Conservation (phyloP, 2,888 invertebrate species). For the Anagyrus pseudococci region DNA sequence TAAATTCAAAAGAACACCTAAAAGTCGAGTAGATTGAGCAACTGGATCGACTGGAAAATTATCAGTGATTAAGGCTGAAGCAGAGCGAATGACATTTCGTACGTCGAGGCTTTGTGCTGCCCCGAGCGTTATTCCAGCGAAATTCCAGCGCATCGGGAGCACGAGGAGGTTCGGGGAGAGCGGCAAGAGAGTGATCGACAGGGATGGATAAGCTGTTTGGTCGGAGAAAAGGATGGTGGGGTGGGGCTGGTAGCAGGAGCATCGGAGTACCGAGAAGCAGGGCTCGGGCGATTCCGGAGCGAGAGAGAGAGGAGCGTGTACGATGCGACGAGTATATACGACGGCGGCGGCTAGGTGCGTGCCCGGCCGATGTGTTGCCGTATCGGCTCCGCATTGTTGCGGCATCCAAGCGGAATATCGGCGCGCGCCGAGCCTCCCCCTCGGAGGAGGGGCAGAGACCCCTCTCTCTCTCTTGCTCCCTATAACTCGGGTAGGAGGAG, state of each 20-base stretch:
- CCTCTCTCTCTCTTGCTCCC: too few relatives aligned
- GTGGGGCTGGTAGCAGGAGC: constrained; percentile 14
- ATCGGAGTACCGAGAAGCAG: background rate
- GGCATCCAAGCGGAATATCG: constrained; percentile 33
- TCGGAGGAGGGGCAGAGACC: background rate
- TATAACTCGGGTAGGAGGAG: too few relatives aligned
- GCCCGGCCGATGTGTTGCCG: constrained; percentile 15
- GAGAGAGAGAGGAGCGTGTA: constrained; percentile 26
- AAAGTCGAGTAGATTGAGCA: too few relatives aligned
- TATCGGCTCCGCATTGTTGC: constrained; percentile 38
- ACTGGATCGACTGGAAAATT: too few relatives aligned
- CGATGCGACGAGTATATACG: constrained; percentile 30
- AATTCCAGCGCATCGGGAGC: too few relatives aligned
- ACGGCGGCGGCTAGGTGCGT: constrained; percentile 21
- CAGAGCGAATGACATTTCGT: too few relatives aligned
- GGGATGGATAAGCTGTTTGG: background rate
- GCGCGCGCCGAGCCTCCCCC: background rate
- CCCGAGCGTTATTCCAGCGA: too few relatives aligned
- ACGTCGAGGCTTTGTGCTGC: too few relatives aligned
- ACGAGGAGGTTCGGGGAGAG: background rate
- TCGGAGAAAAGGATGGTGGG: constrained; percentile 17
- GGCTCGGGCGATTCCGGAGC: constrained; percentile 21
- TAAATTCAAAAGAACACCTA: too few relatives aligned
- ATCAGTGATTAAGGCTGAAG: too few relatives aligned
- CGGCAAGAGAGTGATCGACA: background rate